Evolutionary conservation across 2,888 invertebrate species (phyloP).

Genomic region (Pyrocoelia pectoralis): DNA sequence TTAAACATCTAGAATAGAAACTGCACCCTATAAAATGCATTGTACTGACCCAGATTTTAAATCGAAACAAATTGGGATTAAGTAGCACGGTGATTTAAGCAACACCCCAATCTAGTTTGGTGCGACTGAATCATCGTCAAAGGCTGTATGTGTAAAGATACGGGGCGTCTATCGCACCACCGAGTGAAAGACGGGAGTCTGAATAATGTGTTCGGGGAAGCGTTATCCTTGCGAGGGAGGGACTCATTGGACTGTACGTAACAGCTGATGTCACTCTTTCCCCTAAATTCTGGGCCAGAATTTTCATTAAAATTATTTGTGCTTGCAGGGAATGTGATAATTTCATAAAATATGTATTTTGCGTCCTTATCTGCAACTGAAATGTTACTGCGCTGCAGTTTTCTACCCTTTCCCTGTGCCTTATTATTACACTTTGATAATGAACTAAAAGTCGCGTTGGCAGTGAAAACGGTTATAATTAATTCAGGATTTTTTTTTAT

Average conservation of each 20-base stretch:
- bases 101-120: slow-evolving; percentile 49
- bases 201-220: slow-evolving; percentile 56
- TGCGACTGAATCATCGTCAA: slow-evolving; percentile 50
- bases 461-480: not conserved
- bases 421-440: slow-evolving; percentile 19
- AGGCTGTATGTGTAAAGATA: slow-evolving; percentile 38
- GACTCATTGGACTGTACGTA: slow-evolving; percentile 61
- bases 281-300: slow-evolving; percentile 54
- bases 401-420: slow-evolving; percentile 20
- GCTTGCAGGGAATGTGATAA: slow-evolving; percentile 55
- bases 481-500: not conserved
- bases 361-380: slow-evolving; percentile 48
- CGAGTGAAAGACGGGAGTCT: slow-evolving; percentile 37
- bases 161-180: slow-evolving; percentile 37
- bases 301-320: slow-evolving; percentile 61
- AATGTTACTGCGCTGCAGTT: slow-evolving; percentile 24
- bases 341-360: slow-evolving; percentile 61
- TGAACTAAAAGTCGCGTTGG: not conserved
- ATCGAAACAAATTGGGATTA: slow-evolving; percentile 61
- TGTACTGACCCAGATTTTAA: slow-evolving; percentile 57
- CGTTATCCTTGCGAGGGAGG: slow-evolving; percentile 57
- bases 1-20: not conserved
- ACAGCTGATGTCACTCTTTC: slow-evolving; percentile 63
- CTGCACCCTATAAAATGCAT: slow-evolving; percentile 1
- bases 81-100: slow-evolving; percentile 59